These are phyloP conservation scores for Entomobrya proxima DNA, from an alignment of 2,888 invertebrate species.

Conservation along the genomic window DNA sequence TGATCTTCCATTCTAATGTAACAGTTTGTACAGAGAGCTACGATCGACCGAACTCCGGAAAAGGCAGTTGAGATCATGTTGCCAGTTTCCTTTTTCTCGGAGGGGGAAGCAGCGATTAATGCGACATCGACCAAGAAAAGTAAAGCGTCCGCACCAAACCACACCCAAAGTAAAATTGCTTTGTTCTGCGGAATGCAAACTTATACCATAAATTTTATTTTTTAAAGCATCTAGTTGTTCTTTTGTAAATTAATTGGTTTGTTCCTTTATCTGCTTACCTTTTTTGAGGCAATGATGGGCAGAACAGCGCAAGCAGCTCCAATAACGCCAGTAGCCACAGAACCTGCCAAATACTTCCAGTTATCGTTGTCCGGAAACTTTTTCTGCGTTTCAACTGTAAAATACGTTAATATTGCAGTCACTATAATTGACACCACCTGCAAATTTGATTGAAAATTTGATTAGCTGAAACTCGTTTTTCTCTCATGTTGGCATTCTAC, in stretches of 20 bases:
- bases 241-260: no score
- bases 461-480: no score
- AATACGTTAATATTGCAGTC: no score
- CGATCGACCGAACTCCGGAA: neutral
- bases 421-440: no score
- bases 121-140: neutral
- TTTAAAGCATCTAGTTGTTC: no score
- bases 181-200: no score
- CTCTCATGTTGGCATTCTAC: no score
- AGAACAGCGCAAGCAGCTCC: neutral
- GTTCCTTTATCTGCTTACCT: neutral
- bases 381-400: no score
- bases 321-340: neutral
- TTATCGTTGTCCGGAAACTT: no score
- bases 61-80: neutral
- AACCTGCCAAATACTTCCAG: neutral
- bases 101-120: neutral
- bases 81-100: neutral
- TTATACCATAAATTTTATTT: no score
- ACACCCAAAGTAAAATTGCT: neutral
- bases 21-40: neutral
- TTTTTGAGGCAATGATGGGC: neutral
- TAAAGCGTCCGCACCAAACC: neutral
- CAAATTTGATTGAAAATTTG: no score
- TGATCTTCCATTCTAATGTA: neutral